Conservation (phyloP, 1,140 invertebrate species). For the Pristionchus pacificus region DNA sequence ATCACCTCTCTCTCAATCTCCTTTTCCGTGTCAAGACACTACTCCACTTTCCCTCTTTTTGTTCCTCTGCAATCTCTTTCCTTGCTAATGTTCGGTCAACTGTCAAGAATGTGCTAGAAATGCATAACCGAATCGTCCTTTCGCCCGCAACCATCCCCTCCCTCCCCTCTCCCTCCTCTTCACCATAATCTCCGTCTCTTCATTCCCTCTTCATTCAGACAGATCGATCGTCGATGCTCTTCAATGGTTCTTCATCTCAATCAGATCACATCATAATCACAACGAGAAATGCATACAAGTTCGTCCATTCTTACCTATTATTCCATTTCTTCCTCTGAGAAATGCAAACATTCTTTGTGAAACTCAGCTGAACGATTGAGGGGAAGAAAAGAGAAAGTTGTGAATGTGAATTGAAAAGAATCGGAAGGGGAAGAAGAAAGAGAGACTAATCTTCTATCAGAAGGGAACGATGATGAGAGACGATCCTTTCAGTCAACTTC, state of each 20-base stretch:
- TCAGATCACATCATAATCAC: too few relatives aligned
- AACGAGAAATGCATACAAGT: too few relatives aligned
- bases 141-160: too few relatives aligned
- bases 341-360: background rate
- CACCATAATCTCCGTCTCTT: conserved; percentile 3
- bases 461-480: too few relatives aligned
- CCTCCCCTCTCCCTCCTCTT: conserved; percentile 8
- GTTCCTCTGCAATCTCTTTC: too few relatives aligned
- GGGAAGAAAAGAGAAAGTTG: background rate
- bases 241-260: conserved; percentile 10
- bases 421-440: background rate
- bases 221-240: conserved; percentile 1
- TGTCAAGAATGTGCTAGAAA: too few relatives aligned
- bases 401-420: background rate
- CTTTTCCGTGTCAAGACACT: too few relatives aligned
- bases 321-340: background rate
- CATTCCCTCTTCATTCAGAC: background rate
- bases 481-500: too few relatives aligned
- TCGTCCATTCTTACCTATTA: conserved; percentile 2
- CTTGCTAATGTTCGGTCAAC: too few relatives aligned
- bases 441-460: conserved; percentile 3
- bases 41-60: too few relatives aligned
- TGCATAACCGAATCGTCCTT: too few relatives aligned
- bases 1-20: too few relatives aligned
- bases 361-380: background rate